Evolutionary conservation across 2,888 invertebrate genomes (phyloP), one percentile per base, ranked within the genome.

Genomic region (Argyra leucocephala): DNA sequence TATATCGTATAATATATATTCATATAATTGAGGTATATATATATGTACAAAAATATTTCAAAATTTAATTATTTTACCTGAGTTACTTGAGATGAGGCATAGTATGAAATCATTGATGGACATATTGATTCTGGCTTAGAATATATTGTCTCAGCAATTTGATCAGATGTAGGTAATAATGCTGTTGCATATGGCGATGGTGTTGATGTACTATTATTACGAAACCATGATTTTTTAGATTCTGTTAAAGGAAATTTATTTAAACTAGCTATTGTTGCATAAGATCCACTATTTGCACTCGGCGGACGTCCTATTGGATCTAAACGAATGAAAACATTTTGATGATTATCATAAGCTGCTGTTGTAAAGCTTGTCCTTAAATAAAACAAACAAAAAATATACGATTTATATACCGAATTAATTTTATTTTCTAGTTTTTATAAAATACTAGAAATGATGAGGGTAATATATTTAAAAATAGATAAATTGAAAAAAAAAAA

Each of bases 31-130:
- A n/a, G 3, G 3, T 48, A 48, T 7, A 48, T 48, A 15, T 48
- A 7, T 18, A 6, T 21, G 57, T 57, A 15, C 3, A 57, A 57
- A 21, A 57, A 57, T 57, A 57, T 57, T 7, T 3, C 3, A 22
- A 58, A 58, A 23, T 2, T 7, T 58, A n/a, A n/a, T n/a, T 23
- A 18, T 24, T 81, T 81, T 70, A 88, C 83, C 74, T 88, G 86
- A 69, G 89, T 88, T 70, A 89, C 83, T 75, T 89, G 88, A 22
- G 88, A 88, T n/a, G 89, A 88, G 18, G 90, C 89, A 78, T 90
- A 90, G 81, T 90, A 90, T 22, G 89, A 89, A 63, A 88, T 85
- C 72, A 84, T 81, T 70, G 84, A 84, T 68, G 84, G 83, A 73
- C 82, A 83, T 24, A 86, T 82, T 64, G 85, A 84, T 71, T 84